phyloP scores from a whole-genome alignment of 2,888 invertebrate species.

The Archips crataeganus region DNA sequence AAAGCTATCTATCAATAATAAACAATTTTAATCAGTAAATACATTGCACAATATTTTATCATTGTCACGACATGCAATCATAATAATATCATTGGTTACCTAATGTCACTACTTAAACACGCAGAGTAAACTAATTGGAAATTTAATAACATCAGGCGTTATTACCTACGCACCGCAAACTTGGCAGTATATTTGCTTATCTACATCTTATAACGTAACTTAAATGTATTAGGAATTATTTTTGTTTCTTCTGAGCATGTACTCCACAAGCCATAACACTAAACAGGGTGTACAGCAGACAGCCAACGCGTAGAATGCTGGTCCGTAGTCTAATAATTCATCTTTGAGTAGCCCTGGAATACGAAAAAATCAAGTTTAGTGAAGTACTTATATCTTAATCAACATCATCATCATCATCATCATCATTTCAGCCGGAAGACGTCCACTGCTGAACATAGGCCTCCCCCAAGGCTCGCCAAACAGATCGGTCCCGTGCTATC shows the following conservation, averaged over 20 bases:
- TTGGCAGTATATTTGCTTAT: no score
- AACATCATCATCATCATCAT: no score
- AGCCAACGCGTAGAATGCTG: constrained; percentile 72
- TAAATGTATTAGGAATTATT: constrained; percentile 2
- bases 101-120: neutral
- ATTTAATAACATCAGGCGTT: neutral
- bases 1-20: neutral
- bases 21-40: constrained; percentile 1
- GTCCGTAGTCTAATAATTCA: constrained; percentile 66
- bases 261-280: constrained; percentile 72
- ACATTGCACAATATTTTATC: neutral
- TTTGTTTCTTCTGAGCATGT: constrained; percentile 48
- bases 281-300: constrained; percentile 73
- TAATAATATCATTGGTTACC: neutral
- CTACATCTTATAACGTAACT: neutral
- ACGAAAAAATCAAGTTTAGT: constrained; percentile 35
- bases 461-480: no score
- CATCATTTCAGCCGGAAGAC: no score
- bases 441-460: no score
- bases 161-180: no score
- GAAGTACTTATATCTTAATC: no score
- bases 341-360: constrained; percentile 74
- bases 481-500: no score
- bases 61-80: neutral
- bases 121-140: neutral